Evolutionary conservation across 2,888 invertebrate genomes (phyloP), one percentile per base, ranked within the genome.

Genomic region (Trilocha varians): DNA sequence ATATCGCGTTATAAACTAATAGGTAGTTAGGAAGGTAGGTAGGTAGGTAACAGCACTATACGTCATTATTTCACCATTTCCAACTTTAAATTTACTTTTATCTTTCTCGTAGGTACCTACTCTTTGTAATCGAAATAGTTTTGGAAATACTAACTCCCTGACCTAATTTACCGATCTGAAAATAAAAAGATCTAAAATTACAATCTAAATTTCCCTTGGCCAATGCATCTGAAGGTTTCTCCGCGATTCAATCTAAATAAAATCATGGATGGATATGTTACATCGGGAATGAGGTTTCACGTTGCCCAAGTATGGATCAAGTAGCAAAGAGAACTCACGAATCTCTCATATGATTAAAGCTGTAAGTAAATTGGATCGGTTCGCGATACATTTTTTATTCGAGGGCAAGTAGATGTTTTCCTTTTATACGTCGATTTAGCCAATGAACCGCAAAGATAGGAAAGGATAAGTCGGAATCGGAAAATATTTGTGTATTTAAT

Each of bases 341-440:
- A 25, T 25, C 11, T 25, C 25, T 25, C 25, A 11, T 25, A 25
- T 35, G 18, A 25, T 15, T 35, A 36, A 16, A 32, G n/a, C 34
- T 32, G 32, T 39, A 44, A 47, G 52, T 48, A 16, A 44, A 56
- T 53, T 52, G 53, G 47, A 46, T 48, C 41, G 40, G 43, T 41
- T 38, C 47, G 40, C 45, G 44, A 49, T 49, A 51, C 51, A 50
- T 55, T 52, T 53, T 59, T 56, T 60, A 55, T 57, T 52, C 42
- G 45, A 36, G 49, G 50, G 54, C 51, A 53, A 55, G 55, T 47
- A 44, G 55, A 53, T 54, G 50, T 48, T 48, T 46, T 50, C 51
- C 51, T 53, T 61, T 62, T 59, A 52, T 59, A 9, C 25, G 25
- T 25, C 25, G 25, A 25, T 25, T 53, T 55, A 52, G 48, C 44